phyloP scores from a whole-genome alignment of 2,113 vertebrate species.

The Orthonyx spaldingii region DNA sequence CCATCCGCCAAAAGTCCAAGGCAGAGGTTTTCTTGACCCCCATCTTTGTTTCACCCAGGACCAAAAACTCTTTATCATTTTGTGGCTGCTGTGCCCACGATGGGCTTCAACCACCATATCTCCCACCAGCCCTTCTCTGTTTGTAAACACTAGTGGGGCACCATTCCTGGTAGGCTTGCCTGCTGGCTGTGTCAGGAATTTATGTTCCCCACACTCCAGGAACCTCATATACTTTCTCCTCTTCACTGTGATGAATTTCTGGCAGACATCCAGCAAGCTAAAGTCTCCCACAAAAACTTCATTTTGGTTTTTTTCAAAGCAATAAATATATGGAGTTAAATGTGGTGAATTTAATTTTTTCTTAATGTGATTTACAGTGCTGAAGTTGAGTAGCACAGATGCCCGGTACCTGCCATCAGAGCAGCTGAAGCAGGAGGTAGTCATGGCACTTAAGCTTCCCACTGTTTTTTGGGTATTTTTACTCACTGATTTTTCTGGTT shows the following conservation, averaged over 20 bases:
- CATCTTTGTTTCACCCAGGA: neutral
- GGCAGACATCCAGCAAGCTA: neutral
- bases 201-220: neutral
- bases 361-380: neutral
- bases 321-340: neutral
- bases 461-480: neutral
- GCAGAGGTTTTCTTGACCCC: neutral
- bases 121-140: neutral
- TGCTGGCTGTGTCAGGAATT: neutral
- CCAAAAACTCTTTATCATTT: neutral
- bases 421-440: neutral
- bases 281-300: neutral
- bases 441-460: neutral
- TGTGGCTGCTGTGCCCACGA: neutral
- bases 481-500: neutral
- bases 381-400: neutral
- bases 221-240: neutral
- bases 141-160: neutral
- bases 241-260: neutral
- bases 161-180: neutral
- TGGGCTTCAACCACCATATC: rapidly evolving
- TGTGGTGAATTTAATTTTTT: neutral
- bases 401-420: neutral
- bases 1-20: neutral
- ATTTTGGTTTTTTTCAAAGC: neutral